phyloP scores from a whole-genome alignment of 2,888 invertebrate species.

The Glyphotaelius pellucidus region DNA sequence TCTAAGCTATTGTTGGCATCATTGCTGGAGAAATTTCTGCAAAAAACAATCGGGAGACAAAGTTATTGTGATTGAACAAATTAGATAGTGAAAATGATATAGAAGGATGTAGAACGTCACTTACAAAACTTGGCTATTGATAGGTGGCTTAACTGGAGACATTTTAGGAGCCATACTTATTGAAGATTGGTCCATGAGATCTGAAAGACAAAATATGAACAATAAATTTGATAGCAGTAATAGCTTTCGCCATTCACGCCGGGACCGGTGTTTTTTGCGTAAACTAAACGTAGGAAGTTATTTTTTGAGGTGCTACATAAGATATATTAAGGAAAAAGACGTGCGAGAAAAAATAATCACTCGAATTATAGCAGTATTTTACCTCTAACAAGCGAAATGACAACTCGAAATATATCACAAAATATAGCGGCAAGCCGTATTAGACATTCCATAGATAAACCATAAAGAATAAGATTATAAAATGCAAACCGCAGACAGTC shows the following conservation, averaged over 20 bases:
- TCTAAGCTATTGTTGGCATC: slow-evolving; percentile 79
- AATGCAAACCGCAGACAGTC: not conserved
- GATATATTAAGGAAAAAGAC: slow-evolving; percentile 24
- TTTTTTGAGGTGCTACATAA: not conserved
- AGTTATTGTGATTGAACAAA: slow-evolving; percentile 29
- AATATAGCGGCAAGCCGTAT: slow-evolving; percentile 53
- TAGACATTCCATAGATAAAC: slow-evolving; percentile 50
- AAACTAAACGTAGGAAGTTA: not conserved
- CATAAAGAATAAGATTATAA: slow-evolving; percentile 5
- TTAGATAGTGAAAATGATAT: not conserved
- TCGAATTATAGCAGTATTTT: slow-evolving; percentile 21
- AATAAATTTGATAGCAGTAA: slow-evolving; percentile 14
- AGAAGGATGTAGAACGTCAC: slow-evolving; percentile 67
- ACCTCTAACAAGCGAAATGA: slow-evolving; percentile 23
- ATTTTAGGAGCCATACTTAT: slow-evolving; percentile 72
- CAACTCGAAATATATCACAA: slow-evolving; percentile 39
- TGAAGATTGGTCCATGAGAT: slow-evolving; percentile 53
- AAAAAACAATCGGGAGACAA: slow-evolving; percentile 62
- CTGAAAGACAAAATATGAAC: slow-evolving; percentile 38
- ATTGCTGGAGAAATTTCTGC: slow-evolving; percentile 78
- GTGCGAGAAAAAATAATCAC: not conserved
- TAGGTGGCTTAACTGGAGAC: slow-evolving; percentile 74
- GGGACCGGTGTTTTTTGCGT: not conserved
- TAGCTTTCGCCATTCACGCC: not conserved
- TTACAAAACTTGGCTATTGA: slow-evolving; percentile 76